Evolutionary conservation across 2,888 invertebrate genomes (phyloP), one percentile per base, ranked within the genome.

Genomic region (Subacronicta megacephala): DNA sequence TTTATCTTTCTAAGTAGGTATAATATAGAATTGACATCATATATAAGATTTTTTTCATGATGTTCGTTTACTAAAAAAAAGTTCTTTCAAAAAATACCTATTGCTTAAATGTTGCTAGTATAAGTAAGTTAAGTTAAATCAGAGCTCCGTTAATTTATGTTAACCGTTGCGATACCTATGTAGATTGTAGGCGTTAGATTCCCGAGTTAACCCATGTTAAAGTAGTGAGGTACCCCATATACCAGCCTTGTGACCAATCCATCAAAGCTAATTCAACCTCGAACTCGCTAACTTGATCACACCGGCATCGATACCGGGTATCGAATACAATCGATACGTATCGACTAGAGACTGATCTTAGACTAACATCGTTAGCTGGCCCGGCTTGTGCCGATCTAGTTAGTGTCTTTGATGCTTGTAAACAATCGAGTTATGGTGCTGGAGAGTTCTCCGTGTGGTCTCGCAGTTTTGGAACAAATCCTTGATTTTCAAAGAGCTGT

Each of bases 241-340:
- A 38, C 33, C 43, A 49, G 17, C 31, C 12, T 35, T 26, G 33
- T 66, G 44, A 50, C 41, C 55, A 50, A 70, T 75, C 72, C 54
- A 51, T 72, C 75, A 62, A 42, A 45, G 53, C 55, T 68, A 72
- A 72, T 46, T 72, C 53, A 49, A 55, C 62, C 72, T 58, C 58
- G 49, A 73, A 72, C 59, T 75, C 41, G 17, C 31, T 65, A 75
- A 74, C 62, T 75, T 62, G 54, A 73, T 75, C 60, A 67, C 70
- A 62, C 43, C 45, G 41, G 52, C 35, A 51, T 55, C 63, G 58
- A 62, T 41, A 51, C 55, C 53, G 18, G 47, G 53, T 70, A 70
- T 66, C 51, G 70, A 63, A 56, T 55, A 55, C 26, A 31, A 26
- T 15, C 69, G 43, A 51, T 44, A 23, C 10, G 59, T 64, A 75